phyloP scores from a whole-genome alignment of 2,888 invertebrate species.

The Melikaiella ostensackeni region DNA sequence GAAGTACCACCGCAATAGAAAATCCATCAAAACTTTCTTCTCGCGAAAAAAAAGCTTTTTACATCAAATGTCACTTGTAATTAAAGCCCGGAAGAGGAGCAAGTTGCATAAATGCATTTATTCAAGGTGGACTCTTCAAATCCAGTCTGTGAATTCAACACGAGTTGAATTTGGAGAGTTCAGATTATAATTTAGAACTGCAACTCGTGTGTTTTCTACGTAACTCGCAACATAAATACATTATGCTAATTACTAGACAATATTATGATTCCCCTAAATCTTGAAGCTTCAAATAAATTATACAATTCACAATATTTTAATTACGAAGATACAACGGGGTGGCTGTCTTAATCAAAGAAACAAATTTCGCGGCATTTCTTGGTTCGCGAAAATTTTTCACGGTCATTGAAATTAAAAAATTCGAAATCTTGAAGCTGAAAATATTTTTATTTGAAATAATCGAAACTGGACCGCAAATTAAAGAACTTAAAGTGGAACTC shows the following conservation, averaged over 20 bases:
- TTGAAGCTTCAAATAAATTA: not conserved
- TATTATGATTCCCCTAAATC: not conserved
- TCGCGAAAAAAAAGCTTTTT: conserved; percentile 7
- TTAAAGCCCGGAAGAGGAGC: conserved; percentile 1
- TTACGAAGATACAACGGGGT: too few relatives aligned
- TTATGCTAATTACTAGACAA: not conserved
- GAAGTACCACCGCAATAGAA: not conserved
- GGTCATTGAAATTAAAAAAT: too few relatives aligned
- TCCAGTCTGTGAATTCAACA: not conserved
- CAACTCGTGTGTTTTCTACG: not conserved
- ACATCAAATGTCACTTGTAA: conserved; percentile 23
- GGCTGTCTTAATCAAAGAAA: too few relatives aligned
- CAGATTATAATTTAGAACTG: not conserved
- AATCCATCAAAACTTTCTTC: conserved; percentile 33
- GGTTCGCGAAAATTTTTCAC: too few relatives aligned
- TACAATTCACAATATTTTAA: not conserved
- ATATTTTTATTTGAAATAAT: too few relatives aligned
- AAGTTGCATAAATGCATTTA: conserved; percentile 6
- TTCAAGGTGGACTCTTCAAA: not conserved
- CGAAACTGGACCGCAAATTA: too few relatives aligned
- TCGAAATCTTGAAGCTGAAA: too few relatives aligned
- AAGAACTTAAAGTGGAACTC: too few relatives aligned
- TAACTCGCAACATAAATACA: not conserved
- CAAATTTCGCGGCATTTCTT: too few relatives aligned
- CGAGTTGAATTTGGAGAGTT: not conserved